These are phyloP conservation scores for Eurypyga helias DNA, from an alignment of 2,113 vertebrate genomes.

Conservation along the genomic window DNA sequence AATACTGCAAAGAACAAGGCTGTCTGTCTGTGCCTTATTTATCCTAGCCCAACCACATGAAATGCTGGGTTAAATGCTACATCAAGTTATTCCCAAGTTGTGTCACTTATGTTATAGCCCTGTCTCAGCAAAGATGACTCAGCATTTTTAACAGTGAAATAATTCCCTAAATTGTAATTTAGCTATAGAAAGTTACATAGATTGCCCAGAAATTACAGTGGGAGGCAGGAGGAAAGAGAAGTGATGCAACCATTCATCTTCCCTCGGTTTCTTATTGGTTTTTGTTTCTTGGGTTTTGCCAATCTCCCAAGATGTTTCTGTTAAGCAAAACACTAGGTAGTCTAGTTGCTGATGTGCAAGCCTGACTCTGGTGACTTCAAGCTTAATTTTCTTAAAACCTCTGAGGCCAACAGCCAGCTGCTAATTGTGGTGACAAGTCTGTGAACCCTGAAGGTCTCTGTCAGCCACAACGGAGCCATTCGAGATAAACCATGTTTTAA, in stretches of 20 bases:
- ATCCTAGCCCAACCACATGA: not conserved
- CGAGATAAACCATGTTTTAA: not conserved
- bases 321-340: not conserved
- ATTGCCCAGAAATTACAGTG: not conserved
- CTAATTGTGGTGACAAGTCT: not conserved
- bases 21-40: not conserved
- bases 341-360: not conserved
- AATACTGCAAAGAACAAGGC: not conserved
- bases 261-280: not conserved
- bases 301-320: not conserved
- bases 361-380: not conserved
- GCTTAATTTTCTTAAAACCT: not conserved
- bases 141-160: not conserved
- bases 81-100: not conserved
- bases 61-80: not conserved
- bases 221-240: not conserved
- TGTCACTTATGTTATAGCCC: not conserved
- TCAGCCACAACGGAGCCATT: not conserved
- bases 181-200: not conserved
- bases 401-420: not conserved
- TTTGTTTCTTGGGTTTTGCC: not conserved
- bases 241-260: not conserved
- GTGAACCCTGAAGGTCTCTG: not conserved
- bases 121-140: not conserved
- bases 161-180: not conserved